Conservation (phyloP, 2,797 vertebrate species). For the Lithobates sylvaticus region DNA sequence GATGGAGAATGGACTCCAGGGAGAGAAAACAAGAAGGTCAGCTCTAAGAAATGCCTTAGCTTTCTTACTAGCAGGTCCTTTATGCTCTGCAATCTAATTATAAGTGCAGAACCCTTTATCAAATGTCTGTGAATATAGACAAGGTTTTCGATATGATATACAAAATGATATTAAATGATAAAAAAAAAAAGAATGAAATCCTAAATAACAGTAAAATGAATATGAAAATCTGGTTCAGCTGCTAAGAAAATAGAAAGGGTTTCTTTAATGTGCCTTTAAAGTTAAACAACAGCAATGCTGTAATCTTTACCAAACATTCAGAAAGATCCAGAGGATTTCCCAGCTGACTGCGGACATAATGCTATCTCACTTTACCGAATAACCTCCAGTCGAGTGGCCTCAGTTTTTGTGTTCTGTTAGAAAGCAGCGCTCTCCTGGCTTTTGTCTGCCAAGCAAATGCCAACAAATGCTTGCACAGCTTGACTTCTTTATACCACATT, state of each 20-base stretch:
- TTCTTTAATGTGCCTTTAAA: slow-evolving; percentile 11
- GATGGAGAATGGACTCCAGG: neutral
- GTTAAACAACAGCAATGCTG: slow-evolving; percentile 16
- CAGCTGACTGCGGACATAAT: slow-evolving; percentile 26
- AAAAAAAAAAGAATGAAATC: too few relatives aligned
- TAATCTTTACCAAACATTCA: slow-evolving; percentile 37
- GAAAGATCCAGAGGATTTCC: slow-evolving; percentile 40
- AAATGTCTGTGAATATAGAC: neutral
- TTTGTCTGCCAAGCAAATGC: slow-evolving; percentile 51
- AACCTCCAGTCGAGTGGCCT: slow-evolving; percentile 48
- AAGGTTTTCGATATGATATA: neutral
- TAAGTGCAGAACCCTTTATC: neutral
- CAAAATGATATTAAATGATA: too few relatives aligned
- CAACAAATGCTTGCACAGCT: slow-evolving; percentile 53
- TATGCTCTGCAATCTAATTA: neutral
- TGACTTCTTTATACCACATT: slow-evolving; percentile 38
- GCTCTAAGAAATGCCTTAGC: neutral
- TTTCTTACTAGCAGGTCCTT: neutral
- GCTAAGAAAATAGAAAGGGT: neutral
- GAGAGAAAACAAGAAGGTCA: neutral
- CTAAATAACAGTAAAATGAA: neutral
- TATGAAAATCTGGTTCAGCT: neutral
- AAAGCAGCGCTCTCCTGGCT: slow-evolving; percentile 42
- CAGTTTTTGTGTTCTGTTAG: slow-evolving; percentile 41
- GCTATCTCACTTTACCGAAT: slow-evolving; percentile 48